Percentiles rank a stretch among this genome's conserved stretches.
Evolutionary conservation across 2,888 invertebrate species (phyloP).

Genomic region (Eugnorisma glareosa): DNA sequence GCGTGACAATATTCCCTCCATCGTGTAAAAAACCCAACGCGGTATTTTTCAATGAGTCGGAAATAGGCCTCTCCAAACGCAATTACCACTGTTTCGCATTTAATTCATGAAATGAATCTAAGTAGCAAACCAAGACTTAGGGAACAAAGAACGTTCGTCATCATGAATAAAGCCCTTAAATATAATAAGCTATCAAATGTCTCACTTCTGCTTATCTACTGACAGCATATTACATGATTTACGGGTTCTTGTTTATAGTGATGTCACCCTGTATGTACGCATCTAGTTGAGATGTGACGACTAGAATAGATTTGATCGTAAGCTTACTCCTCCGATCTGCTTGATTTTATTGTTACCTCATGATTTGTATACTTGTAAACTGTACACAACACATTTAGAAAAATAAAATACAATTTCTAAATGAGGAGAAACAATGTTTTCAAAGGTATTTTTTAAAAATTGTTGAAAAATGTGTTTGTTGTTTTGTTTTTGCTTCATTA

Average conservation of each 20-base stretch:
- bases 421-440: not conserved
- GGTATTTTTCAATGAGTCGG: not conserved
- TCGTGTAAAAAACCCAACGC: not conserved
- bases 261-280: constrained; percentile 21
- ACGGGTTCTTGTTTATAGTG: constrained; percentile 29
- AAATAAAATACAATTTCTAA: not conserved
- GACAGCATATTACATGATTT: constrained; percentile 14
- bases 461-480: too few species aligned
- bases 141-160: constrained; percentile 27
- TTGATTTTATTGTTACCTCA: not conserved
- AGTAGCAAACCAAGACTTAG: not conserved
- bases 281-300: constrained; percentile 13
- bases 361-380: not conserved
- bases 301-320: not conserved
- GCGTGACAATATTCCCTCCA: not conserved
- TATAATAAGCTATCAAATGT: constrained; percentile 18
- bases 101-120: not conserved
- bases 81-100: not conserved
- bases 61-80: not conserved
- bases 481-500: too few species aligned
- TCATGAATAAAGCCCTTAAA: constrained; percentile 5
- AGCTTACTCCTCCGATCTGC: too few species aligned
- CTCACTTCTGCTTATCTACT: constrained; percentile 23
- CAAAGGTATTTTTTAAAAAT: not conserved
- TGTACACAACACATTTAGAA: not conserved